Evolutionary conservation across 2,888 invertebrate genomes (phyloP), one percentile per base, ranked within the genome.

Genomic region (Linnaemya vulpina): DNA sequence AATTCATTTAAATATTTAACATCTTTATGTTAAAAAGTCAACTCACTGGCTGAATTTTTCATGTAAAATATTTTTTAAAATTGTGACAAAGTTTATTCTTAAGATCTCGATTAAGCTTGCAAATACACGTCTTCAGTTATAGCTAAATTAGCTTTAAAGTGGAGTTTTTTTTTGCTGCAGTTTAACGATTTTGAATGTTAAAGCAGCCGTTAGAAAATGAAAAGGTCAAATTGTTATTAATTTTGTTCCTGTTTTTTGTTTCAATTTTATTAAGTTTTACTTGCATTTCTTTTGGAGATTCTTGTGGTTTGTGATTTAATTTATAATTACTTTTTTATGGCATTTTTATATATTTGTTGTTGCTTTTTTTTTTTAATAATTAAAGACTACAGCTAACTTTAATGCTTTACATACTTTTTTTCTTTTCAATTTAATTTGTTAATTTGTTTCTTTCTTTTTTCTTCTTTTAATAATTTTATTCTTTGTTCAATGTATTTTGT

Each of bases 321-420:
- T 55, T 38, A 60, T 51, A 62, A 68, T 67, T 68, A 11, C 67
- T 58, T 35, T 20, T 67, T 65, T 20, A 38, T 38, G 62, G 53
- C 38, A 0, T 65, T 65, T 68, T 60, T 75, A 30, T 30, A n/a
- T 38, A 20, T 74, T 73, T 75, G 20, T 74, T 25, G 73, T n/a
- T 68, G 70, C 74, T 25, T 58, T 11, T 62, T 65, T 49, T 71
- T 3, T 80, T 77, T 80, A 80, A 65, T 67, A 78, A 71, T 81
- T 83, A 68, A 76, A 67, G 55, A 62, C 84, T 84, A 80, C 76
- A 73, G 62, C 75, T 81, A 71, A 76, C 62, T 81, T 62, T 79
- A 73, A 76, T 80, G 67, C 77, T 81, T 80, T 73, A 80, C 65
- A 65, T 80, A 71, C 49, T 77, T 43, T 43, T 83, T 83, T 84